Evolutionary conservation across 1,140 invertebrate genomes (phyloP).

Genomic region (Atta colombica): DNA sequence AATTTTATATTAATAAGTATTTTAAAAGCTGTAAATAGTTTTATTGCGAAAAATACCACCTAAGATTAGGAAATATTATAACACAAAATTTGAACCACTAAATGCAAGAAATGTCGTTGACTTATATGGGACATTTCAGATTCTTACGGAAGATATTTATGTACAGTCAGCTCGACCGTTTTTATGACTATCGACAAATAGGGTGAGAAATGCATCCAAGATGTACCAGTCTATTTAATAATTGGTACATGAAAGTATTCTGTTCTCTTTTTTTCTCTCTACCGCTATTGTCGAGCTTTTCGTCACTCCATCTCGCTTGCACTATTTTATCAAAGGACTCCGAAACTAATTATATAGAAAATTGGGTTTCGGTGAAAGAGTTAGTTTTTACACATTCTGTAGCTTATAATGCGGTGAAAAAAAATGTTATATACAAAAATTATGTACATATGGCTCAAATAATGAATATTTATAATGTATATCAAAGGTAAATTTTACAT

Average conservation of each 20-base stretch:
- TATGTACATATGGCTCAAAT: too few species aligned
- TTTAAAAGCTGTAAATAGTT: not conserved
- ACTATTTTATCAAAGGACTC: not conserved
- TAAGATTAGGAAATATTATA: not conserved
- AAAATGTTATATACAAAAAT: too few species aligned
- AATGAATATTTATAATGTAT: too few species aligned
- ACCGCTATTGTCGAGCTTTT: not conserved
- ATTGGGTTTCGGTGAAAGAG: too few species aligned
- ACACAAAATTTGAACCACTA: not conserved
- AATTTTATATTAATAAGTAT: not conserved
- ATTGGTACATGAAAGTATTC: slow-evolving; percentile 47
- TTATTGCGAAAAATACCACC: too few species aligned
- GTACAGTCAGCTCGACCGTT: not conserved
- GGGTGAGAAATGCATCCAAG: slow-evolving; percentile 33
- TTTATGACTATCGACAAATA: slow-evolving; percentile 55
- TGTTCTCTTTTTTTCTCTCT: slow-evolving; percentile 11
- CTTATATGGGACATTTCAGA: not conserved
- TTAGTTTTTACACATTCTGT: too few species aligned
- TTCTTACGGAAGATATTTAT: slow-evolving; percentile 25
- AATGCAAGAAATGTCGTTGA: not conserved
- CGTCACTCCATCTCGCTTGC: not conserved
- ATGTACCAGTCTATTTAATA: slow-evolving; percentile 62
- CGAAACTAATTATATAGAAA: too few species aligned
- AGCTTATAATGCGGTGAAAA: too few species aligned
- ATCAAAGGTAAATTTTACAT: too few species aligned